A percentile compares a stretch with the other conserved stretches of the same genome.
Evolutionary conservation across 2,113 vertebrate species (phyloP).

Genomic region (Sciurus niger): DNA sequence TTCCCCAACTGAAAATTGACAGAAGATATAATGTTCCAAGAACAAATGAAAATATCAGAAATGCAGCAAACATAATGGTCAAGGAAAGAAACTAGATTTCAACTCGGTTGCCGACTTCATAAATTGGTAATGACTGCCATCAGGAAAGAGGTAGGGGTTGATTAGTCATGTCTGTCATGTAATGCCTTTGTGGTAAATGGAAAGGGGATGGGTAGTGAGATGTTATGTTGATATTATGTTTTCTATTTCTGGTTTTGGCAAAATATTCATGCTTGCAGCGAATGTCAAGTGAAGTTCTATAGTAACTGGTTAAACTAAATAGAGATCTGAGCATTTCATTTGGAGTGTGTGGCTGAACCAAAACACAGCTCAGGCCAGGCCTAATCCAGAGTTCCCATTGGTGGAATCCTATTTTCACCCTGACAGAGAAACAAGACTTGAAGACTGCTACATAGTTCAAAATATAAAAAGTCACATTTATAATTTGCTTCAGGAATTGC

Average conservation of each 20-base stretch:
- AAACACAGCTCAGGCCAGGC: background rate
- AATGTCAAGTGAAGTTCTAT: background rate
- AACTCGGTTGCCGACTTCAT: background rate
- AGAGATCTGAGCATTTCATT: conserved; percentile 15
- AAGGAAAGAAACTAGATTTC: background rate
- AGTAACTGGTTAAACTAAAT: conserved; percentile 10
- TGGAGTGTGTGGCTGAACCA: background rate
- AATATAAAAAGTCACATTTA: background rate
- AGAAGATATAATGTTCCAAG: background rate
- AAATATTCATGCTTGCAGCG: conserved; percentile 37
- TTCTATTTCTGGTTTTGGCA: conserved; percentile 13
- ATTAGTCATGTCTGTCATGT: background rate
- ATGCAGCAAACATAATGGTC: background rate
- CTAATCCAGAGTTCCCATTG: background rate
- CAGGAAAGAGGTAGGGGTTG: background rate
- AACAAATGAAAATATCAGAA: background rate
- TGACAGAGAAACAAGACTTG: conserved; percentile 1
- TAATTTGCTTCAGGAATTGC: background rate
- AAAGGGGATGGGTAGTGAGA: background rate
- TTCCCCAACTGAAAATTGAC: conserved; percentile 4
- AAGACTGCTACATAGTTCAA: background rate
- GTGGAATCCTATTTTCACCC: background rate
- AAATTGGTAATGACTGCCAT: background rate
- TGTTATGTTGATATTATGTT: background rate
- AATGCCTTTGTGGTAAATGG: background rate